phyloP scores from a whole-genome alignment of 1,140 invertebrate species.

The Lethocerus indicus region DNA sequence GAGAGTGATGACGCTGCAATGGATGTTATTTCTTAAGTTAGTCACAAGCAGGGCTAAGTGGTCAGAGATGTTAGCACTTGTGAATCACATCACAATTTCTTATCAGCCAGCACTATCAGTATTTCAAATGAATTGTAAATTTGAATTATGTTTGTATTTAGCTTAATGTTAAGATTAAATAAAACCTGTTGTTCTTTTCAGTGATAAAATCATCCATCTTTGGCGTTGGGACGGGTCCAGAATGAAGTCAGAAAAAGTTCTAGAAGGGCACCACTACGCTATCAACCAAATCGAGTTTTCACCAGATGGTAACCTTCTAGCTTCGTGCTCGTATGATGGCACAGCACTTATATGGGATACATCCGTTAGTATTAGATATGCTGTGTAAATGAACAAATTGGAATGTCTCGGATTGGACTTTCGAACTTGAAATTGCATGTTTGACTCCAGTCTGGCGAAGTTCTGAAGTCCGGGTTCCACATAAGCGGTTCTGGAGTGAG shows the following conservation, averaged over 20 bases:
- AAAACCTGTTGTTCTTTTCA: too few species aligned
- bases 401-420: neutral
- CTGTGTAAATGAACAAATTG: neutral
- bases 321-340: slow-evolving; percentile 56
- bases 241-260: neutral
- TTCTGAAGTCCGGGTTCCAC: slow-evolving; percentile 14
- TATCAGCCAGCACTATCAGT: too few species aligned
- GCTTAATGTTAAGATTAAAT: too few species aligned
- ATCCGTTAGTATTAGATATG: slow-evolving; percentile 23
- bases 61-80: too few species aligned
- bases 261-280: slow-evolving; percentile 28
- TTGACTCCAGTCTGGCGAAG: slow-evolving; percentile 13
- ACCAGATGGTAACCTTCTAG: slow-evolving; percentile 40
- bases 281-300: slow-evolving; percentile 48
- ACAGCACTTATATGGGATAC: slow-evolving; percentile 46
- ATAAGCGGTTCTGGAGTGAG: slow-evolving; percentile 19
- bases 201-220: too few species aligned
- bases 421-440: neutral
- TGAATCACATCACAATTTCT: too few species aligned
- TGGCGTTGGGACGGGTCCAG: too few species aligned
- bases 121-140: too few species aligned
- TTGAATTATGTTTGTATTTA: too few species aligned
- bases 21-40: too few species aligned
- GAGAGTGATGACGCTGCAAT: too few species aligned
- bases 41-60: too few species aligned